Percentiles rank a stretch among this genome's conserved stretches.
Evolutionary conservation across 2,797 vertebrate species (phyloP).

Genomic region (Danio albolineatus): DNA sequence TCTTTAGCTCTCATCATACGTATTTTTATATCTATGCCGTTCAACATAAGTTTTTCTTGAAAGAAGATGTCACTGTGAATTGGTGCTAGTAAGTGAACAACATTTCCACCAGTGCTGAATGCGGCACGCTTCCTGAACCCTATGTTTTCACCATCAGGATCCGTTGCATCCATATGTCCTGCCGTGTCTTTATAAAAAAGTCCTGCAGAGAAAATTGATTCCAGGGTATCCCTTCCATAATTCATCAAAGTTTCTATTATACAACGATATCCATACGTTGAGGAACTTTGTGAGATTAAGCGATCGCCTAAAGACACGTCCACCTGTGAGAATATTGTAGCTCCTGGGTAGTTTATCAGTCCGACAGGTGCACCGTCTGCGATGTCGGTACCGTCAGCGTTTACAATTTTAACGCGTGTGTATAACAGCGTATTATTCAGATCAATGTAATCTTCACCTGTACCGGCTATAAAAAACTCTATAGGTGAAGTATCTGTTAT

Average conservation of each 20-base stretch:
- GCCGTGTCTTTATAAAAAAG: constrained; percentile 21
- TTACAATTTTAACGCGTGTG: neutral
- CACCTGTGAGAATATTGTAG: neutral
- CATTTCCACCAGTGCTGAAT: neutral
- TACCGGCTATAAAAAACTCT: too few species aligned
- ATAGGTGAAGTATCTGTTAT: too few species aligned
- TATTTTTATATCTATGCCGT: neutral
- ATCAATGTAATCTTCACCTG: too few species aligned
- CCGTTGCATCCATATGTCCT: neutral
- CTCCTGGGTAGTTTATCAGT: too few species aligned
- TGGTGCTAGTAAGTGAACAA: neutral
- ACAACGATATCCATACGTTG: neutral
- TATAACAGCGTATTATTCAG: neutral
- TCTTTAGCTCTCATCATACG: neutral
- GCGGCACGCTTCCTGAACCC: neutral
- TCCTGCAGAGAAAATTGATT: neutral
- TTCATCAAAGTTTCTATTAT: neutral
- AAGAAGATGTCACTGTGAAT: constrained; percentile 13
- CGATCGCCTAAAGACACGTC: too few species aligned
- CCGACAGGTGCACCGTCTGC: neutral
- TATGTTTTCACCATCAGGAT: neutral
- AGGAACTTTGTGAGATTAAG: neutral
- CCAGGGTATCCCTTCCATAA: neutral
- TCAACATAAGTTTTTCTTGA: constrained; percentile 2
- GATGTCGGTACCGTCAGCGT: neutral